Percentiles rank a stretch among this genome's conserved stretches.
Conservation (phyloP, 2,113 vertebrate genomes). For the Neolamprologus fasciatus region DNA sequence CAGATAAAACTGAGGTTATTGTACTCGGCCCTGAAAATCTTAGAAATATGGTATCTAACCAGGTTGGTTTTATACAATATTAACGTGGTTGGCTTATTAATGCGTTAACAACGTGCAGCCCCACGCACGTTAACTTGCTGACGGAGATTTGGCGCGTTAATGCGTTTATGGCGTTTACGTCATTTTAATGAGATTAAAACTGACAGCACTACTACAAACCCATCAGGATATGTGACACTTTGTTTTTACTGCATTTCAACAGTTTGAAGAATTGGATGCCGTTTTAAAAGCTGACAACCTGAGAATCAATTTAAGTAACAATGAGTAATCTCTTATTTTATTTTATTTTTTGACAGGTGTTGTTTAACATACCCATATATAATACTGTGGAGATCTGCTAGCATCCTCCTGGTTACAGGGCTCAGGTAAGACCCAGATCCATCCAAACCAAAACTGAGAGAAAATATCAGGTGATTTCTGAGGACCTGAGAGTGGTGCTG, state of each 20-base stretch:
- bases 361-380: neutral
- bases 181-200: rapidly evolving
- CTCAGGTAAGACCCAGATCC: neutral
- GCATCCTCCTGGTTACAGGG: neutral
- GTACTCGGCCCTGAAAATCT: neutral
- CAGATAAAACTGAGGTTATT: neutral
- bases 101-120: rapidly evolving
- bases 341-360: rapidly evolving
- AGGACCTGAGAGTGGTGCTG: rapidly evolving
- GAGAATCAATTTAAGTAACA: neutral
- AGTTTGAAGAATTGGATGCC: neutral
- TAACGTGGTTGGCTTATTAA: neutral
- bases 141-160: neutral
- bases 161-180: rapidly evolving
- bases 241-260: neutral
- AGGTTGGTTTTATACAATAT: neutral
- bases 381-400: neutral
- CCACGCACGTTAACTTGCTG: neutral
- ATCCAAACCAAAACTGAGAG: neutral
- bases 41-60: neutral
- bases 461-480: neutral
- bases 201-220: neutral
- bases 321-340: neutral
- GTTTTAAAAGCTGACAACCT: neutral
- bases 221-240: neutral